Conservation (phyloP, 2,888 invertebrate genomes). For the Iselma pallidipennis region DNA sequence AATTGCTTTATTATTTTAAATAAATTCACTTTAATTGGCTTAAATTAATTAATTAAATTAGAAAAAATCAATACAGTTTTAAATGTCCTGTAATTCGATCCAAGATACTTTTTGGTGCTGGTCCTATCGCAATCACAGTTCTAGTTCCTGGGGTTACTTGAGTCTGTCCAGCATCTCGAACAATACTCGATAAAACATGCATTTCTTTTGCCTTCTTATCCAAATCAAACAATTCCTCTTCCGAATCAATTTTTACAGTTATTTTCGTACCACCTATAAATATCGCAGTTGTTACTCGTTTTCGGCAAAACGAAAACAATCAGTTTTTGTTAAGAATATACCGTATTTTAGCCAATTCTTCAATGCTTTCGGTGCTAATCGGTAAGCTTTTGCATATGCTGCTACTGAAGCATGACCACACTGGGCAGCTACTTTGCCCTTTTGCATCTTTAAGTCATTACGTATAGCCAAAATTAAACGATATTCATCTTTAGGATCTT, state of each 20-base stretch:
- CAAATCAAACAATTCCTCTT: slow-evolving; percentile 72
- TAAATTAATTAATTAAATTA: slow-evolving; percentile 8
- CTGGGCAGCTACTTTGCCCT: slow-evolving; percentile 93
- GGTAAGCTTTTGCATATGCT: slow-evolving; percentile 74
- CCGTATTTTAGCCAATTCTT: slow-evolving; percentile 59
- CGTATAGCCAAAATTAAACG: slow-evolving; percentile 87
- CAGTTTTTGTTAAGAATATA: slow-evolving; percentile 11
- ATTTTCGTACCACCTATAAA: slow-evolving; percentile 79
- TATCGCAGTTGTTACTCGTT: too few species aligned
- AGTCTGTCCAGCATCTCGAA: slow-evolving; percentile 91
- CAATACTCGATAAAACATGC: slow-evolving; percentile 73
- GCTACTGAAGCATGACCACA: slow-evolving; percentile 94
- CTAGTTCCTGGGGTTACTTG: slow-evolving; percentile 87
- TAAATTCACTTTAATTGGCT: neutral
- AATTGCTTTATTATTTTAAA: neutral
- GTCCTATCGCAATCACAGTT: slow-evolving; percentile 93
- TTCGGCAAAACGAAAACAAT: too few species aligned
- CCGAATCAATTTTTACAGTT: slow-evolving; percentile 79
- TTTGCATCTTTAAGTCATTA: slow-evolving; percentile 91
- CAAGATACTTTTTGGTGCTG: slow-evolving; percentile 75
- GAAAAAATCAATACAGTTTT: slow-evolving; percentile 79
- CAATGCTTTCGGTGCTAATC: slow-evolving; percentile 64
- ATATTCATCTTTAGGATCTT: slow-evolving; percentile 60
- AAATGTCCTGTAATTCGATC: slow-evolving; percentile 87
- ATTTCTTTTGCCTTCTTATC: slow-evolving; percentile 69